A percentile compares a stretch with the other conserved stretches of the same genome.
These are phyloP conservation scores for Xiphydria camelus DNA, from an alignment of 2,888 invertebrate genomes.

Conservation along the genomic window DNA sequence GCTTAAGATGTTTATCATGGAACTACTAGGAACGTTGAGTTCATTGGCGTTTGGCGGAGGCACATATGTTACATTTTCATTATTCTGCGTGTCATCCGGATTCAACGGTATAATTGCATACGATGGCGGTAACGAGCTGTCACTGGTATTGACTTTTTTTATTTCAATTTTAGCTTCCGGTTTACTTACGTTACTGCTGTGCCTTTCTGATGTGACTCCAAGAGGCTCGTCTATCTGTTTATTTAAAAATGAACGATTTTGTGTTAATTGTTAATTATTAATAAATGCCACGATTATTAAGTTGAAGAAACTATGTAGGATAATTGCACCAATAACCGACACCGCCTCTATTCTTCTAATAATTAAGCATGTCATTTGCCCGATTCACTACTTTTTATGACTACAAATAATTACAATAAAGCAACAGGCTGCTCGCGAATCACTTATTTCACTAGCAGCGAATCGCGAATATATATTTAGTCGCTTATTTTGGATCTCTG, in stretches of 20 bases:
- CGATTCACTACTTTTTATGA: too few species aligned
- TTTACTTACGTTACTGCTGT: constrained; percentile 6
- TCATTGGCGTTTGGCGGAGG: constrained; percentile 24
- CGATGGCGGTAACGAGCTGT: constrained; percentile 28
- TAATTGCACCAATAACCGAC: too few species aligned
- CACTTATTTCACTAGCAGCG: too few species aligned
- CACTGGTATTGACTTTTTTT: constrained; percentile 14
- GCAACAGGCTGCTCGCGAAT: too few species aligned
- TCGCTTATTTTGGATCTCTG: not conserved
- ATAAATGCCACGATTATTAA: too few species aligned
- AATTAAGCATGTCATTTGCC: too few species aligned
- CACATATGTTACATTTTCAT: constrained; percentile 32
- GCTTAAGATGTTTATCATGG: constrained; percentile 12
- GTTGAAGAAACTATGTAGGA: too few species aligned
- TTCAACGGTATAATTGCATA: constrained; percentile 40
- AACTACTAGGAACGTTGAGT: constrained; percentile 10
- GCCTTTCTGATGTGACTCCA: constrained; percentile 6
- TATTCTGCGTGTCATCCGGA: constrained; percentile 25
- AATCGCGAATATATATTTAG: not conserved
- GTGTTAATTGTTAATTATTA: constrained; percentile 9
- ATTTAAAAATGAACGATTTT: constrained; percentile 5
- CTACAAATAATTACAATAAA: too few species aligned
- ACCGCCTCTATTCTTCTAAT: too few species aligned
- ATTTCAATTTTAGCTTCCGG: constrained; percentile 24
- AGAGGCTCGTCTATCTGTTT: constrained; percentile 11